These are phyloP conservation scores for Gavia stellata DNA, from an alignment of 2,113 vertebrate species.

Conservation along the genomic window DNA sequence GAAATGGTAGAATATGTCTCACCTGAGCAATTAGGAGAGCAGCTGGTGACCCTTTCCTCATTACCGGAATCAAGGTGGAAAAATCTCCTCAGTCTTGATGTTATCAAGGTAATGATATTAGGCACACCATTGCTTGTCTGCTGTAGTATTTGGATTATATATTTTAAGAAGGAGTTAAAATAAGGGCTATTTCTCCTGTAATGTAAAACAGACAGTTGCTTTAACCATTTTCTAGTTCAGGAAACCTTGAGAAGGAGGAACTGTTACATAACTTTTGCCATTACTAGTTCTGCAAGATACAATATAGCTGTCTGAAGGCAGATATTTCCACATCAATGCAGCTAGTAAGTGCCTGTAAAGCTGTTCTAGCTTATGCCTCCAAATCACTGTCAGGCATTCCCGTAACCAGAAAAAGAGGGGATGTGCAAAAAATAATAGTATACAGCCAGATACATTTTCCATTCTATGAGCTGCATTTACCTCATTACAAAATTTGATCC, in stretches of 20 bases:
- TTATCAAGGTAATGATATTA: slow-evolving; percentile 85
- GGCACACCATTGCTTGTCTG: not conserved
- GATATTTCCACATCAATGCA: not conserved
- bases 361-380: not conserved
- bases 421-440: not conserved
- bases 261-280: not conserved
- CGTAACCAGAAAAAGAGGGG: not conserved
- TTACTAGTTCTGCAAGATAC: not conserved
- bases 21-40: slow-evolving; percentile 82
- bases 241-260: not conserved
- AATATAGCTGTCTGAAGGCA: not conserved
- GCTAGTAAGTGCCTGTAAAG: not conserved
- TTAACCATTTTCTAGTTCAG: not conserved
- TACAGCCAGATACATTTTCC: not conserved
- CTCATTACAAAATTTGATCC: not conserved
- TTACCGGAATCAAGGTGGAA: slow-evolving; percentile 93
- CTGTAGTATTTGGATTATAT: not conserved
- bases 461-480: not conserved
- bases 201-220: not conserved
- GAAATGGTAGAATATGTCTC: slow-evolving; percentile 84
- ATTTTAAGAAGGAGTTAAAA: not conserved
- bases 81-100: slow-evolving; percentile 87
- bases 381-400: not conserved
- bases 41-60: slow-evolving; percentile 87
- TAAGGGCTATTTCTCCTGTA: not conserved